These are phyloP conservation scores for Spialia ferax DNA, from an alignment of 2,888 invertebrate species.

Conservation along the genomic window DNA sequence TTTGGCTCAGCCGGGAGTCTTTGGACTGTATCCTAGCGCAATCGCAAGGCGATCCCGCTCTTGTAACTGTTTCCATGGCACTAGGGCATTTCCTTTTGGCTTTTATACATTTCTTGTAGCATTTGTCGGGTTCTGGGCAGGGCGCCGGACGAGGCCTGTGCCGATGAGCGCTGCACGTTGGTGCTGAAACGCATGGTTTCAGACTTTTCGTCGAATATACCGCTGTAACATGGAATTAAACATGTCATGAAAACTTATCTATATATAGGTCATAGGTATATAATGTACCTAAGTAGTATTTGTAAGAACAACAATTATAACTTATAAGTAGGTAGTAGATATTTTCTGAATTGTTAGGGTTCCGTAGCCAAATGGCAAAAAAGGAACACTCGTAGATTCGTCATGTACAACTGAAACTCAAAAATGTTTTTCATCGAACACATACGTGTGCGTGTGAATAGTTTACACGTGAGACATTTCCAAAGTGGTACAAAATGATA, in stretches of 20 bases:
- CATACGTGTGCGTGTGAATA: too few relatives aligned
- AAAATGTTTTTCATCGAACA: too few relatives aligned
- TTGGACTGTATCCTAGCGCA: conserved; percentile 63
- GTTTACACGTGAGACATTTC: too few relatives aligned
- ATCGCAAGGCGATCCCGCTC: conserved; percentile 62
- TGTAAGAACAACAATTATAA: too few relatives aligned
- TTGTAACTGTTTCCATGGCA: conserved; percentile 64
- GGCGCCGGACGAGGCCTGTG: conserved; percentile 71
- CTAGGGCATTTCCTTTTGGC: conserved; percentile 68
- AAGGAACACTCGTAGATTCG: too few relatives aligned
- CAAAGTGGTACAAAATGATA: too few relatives aligned
- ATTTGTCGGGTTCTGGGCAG: conserved; percentile 71
- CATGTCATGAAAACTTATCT: neutral
- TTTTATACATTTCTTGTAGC: conserved; percentile 66
- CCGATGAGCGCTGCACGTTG: conserved; percentile 70
- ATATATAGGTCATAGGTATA: too few relatives aligned
- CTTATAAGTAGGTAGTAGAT: too few relatives aligned
- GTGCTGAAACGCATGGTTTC: conserved; percentile 73
- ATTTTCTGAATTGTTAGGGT: too few relatives aligned
- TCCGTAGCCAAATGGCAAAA: too few relatives aligned
- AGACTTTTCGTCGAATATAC: conserved; percentile 60
- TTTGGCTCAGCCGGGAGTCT: conserved; percentile 57
- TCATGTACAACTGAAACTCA: too few relatives aligned
- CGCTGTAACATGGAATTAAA: conserved; percentile 57
- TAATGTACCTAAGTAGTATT: too few relatives aligned